Percentiles rank a stretch among this genome's conserved stretches.
Evolutionary conservation across 2,113 vertebrate species (phyloP).

Genomic region (Speoplatyrhinus poulsoni): DNA sequence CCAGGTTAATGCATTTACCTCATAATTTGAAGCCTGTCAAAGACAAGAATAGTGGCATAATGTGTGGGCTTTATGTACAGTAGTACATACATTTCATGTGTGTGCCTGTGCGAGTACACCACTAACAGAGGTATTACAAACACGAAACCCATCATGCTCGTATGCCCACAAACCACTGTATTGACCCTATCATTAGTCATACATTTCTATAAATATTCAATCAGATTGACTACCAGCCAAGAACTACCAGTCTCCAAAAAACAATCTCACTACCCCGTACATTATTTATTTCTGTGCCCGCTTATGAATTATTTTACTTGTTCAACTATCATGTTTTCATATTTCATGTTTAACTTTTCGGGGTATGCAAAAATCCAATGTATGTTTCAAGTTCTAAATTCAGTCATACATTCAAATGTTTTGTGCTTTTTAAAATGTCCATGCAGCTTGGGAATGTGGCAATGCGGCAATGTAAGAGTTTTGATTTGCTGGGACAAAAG

Average conservation of each 20-base stretch:
- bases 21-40: slow-evolving; percentile 56
- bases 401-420: slow-evolving; percentile 27
- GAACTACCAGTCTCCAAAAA: slow-evolving; percentile 53
- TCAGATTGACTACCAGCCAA: slow-evolving; percentile 57
- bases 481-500: slow-evolving; percentile 20
- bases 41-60: slow-evolving; percentile 30
- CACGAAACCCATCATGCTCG: slow-evolving; percentile 47
- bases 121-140: slow-evolving; percentile 30
- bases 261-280: slow-evolving; percentile 58
- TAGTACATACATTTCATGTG: not conserved
- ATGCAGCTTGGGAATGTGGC: slow-evolving; percentile 14
- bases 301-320: slow-evolving; percentile 60
- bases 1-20: slow-evolving; percentile 53
- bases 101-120: slow-evolving; percentile 23
- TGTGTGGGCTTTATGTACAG: slow-evolving; percentile 24
- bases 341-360: slow-evolving; percentile 37
- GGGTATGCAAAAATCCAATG: slow-evolving; percentile 31
- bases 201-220: slow-evolving; percentile 75
- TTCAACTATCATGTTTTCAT: slow-evolving; percentile 42
- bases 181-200: slow-evolving; percentile 68
- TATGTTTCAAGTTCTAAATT: slow-evolving; percentile 29
- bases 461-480: slow-evolving; percentile 11
- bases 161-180: slow-evolving; percentile 61
- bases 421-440: slow-evolving; percentile 13
- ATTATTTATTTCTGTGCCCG: slow-evolving; percentile 68